Percentiles rank a stretch among this genome's conserved stretches.
Evolutionary conservation across 2,113 vertebrate species (phyloP).

Genomic region (Felis chaus): DNA sequence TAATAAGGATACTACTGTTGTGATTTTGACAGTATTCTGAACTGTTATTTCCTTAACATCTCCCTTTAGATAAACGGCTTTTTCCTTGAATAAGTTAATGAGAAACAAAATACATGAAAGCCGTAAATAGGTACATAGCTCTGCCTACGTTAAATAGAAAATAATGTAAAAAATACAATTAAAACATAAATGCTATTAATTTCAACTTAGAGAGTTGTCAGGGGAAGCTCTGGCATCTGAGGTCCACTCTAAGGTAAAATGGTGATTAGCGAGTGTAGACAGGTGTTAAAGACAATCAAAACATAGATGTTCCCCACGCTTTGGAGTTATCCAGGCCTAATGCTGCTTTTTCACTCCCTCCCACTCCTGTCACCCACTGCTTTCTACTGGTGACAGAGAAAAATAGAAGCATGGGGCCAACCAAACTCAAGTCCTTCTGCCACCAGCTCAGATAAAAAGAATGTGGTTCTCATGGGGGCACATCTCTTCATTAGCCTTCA

Average conservation of each 20-base stretch:
- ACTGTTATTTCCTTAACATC: slow-evolving; percentile 28
- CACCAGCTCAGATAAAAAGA: background rate
- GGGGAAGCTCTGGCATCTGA: background rate
- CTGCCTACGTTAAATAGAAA: slow-evolving; percentile 4
- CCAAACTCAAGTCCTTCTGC: background rate
- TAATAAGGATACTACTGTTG: background rate
- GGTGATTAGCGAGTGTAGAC: background rate
- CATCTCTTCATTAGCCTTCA: background rate
- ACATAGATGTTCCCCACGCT: background rate
- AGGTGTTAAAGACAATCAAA: background rate
- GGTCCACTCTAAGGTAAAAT: background rate
- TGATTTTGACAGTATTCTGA: slow-evolving; percentile 17
- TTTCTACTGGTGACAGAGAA: background rate
- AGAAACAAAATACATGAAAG: background rate
- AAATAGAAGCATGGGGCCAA: background rate
- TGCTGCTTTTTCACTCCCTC: background rate
- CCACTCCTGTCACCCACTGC: background rate
- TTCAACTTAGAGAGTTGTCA: background rate
- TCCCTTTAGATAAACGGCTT: slow-evolving; percentile 3
- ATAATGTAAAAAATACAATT: background rate
- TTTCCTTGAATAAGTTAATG: slow-evolving; percentile 15
- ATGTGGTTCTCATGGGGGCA: background rate
- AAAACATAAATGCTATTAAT: background rate
- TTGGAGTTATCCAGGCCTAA: background rate
- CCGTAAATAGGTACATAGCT: background rate